Base-by-base conservation (phyloP, 1,140 invertebrate species). In the Drosophila punjabiensis region DNA sequence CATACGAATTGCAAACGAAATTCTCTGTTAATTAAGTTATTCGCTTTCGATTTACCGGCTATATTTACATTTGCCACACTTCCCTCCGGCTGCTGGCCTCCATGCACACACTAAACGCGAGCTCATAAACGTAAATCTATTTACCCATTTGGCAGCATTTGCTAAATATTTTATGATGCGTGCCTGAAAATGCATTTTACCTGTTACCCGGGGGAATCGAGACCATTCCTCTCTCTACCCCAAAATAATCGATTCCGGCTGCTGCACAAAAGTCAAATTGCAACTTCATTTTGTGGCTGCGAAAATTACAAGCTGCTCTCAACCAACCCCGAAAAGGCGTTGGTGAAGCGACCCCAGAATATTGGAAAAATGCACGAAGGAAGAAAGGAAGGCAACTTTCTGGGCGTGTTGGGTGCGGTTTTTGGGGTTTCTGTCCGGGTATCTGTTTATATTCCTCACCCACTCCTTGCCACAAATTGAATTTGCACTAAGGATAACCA, bases 91-190 rank as follows among this genome's bases (percentile, higher is more conserved):
- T 24, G 41, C 37, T 2, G n/a, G 32, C 43, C 47, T 20, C 39
- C 28, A n/a, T 16, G 7, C 68, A 63, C 55, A 37, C 56, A 55
- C 79, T 47, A 58, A 86, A 62, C 62, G 56, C 24, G 50, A 62
- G 58, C 59, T 48, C 79, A 71, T 82, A 68, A 87, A 63, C 70
- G 64, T 81, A 84, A 88, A 83, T 88, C 76, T 78, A 73, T 83
- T 80, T 69, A 80, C 43, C 63, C 61, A 67, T 83, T 87, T 73
- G 64, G 52, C 62, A 55, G 67, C 55, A 78, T 75, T 85, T 67
- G 58, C 68, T 81, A 75, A 81, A 88, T 88, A 89, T 84, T 88
- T 85, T 78, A 88, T 81, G 81, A 79, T 52, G 63, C 74, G 50
- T 80, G 70, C 62, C 58, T n/a, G 64, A 52, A 55, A 58, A 58